Evolutionary conservation across 2,113 vertebrate species (phyloP).

Genomic region (Coracopsis vasa): DNA sequence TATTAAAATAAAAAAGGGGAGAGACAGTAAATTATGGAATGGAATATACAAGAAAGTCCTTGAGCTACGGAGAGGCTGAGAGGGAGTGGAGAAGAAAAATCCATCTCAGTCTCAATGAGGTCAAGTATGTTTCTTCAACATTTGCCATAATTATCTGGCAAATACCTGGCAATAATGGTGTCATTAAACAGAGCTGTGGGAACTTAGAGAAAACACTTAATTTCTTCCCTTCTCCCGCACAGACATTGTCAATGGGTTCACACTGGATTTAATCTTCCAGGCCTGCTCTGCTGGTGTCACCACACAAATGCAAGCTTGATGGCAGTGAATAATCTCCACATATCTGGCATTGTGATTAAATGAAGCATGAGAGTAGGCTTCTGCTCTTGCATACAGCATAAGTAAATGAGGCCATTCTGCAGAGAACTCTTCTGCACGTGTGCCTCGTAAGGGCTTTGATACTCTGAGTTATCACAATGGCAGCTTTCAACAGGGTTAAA

Average conservation of each 20-base stretch:
- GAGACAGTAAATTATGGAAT: background rate
- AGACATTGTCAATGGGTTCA: constrained; percentile 39
- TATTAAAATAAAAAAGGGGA: background rate
- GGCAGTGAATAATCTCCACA: constrained; percentile 52
- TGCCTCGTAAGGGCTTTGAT: background rate
- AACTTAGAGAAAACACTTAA: constrained; percentile 34
- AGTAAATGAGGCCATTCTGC: constrained; percentile 31
- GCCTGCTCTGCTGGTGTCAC: constrained; percentile 42
- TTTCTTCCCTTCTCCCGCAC: constrained; percentile 41
- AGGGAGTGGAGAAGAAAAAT: background rate
- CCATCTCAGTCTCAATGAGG: background rate
- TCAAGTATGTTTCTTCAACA: constrained; percentile 51
- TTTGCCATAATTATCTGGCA: constrained; percentile 44
- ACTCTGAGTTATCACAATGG: background rate
- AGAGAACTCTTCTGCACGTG: background rate
- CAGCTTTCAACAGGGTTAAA: background rate
- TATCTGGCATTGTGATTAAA: constrained; percentile 46
- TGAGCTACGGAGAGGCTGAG: background rate
- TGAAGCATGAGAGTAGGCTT: constrained; percentile 18
- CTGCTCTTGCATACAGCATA: constrained; percentile 25
- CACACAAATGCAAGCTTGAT: constrained; percentile 38
- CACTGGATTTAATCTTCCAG: constrained; percentile 37
- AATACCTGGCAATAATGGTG: constrained; percentile 47
- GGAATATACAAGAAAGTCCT: constrained; percentile 4
- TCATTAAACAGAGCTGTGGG: constrained; percentile 57